These are phyloP conservation scores for Cecidostiba fungosa DNA, from an alignment of 2,888 invertebrate genomes.

Conservation along the genomic window DNA sequence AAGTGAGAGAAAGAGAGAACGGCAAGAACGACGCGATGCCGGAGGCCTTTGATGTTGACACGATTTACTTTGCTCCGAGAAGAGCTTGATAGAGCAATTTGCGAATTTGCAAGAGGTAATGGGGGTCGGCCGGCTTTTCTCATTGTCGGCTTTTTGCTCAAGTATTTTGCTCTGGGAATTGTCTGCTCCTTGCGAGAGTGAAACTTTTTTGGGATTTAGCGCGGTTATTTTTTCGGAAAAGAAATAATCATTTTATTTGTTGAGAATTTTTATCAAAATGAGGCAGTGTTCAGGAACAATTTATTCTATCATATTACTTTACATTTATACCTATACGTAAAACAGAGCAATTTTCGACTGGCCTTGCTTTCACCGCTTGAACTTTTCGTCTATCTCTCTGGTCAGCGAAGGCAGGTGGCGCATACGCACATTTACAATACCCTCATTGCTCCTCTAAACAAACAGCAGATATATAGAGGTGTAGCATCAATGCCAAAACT, in stretches of 20 bases:
- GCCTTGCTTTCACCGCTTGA: too few relatives aligned
- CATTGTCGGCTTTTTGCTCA: not conserved
- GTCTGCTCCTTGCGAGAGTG: not conserved
- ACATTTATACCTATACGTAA: too few relatives aligned
- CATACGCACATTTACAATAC: too few relatives aligned
- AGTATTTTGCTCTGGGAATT: not conserved
- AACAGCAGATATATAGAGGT: too few relatives aligned
- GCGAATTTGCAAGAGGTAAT: conserved; percentile 30
- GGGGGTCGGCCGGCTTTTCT: conserved; percentile 22
- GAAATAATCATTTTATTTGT: not conserved
- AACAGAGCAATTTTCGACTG: too few relatives aligned
- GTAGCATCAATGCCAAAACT: too few relatives aligned
- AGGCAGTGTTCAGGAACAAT: not conserved
- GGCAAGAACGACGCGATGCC: not conserved
- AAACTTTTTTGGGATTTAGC: not conserved
- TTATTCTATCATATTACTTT: too few relatives aligned
- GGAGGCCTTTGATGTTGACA: conserved; percentile 57
- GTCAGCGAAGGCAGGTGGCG: too few relatives aligned
- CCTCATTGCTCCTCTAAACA: too few relatives aligned
- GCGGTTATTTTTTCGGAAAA: not conserved
- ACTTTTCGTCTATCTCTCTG: too few relatives aligned
- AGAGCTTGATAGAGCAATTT: conserved; percentile 50
- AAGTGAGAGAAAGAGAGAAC: conserved; percentile 23
- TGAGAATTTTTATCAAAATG: not conserved
- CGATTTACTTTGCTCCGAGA: conserved; percentile 47